phyloP scores from a whole-genome alignment of 2,113 vertebrate species.

The Ctenodactylus gundi region DNA sequence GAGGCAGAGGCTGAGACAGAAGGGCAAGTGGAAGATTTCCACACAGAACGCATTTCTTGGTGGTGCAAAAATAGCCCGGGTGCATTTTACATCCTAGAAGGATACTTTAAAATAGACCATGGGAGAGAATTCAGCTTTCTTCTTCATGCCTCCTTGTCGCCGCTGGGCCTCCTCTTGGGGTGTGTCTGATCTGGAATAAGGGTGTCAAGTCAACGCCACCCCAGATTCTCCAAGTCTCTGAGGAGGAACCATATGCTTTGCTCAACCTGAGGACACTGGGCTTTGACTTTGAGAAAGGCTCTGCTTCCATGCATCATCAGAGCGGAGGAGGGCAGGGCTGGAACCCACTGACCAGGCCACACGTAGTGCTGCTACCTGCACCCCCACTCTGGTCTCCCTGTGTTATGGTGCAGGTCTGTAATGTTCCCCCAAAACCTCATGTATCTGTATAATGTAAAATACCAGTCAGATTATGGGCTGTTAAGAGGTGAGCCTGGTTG shows the following conservation, averaged over 20 bases:
- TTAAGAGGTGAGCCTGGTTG: too few species aligned
- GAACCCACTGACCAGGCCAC: not conserved
- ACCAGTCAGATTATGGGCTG: too few species aligned
- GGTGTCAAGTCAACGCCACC: not conserved
- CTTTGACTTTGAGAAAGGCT: not conserved
- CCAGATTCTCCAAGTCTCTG: not conserved
- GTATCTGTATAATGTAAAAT: too few species aligned
- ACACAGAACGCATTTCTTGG: rapidly evolving
- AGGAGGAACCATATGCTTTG: not conserved
- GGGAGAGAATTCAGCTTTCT: not conserved
- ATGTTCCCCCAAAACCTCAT: too few species aligned
- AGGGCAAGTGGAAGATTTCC: not conserved
- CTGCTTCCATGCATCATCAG: not conserved
- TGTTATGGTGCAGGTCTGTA: too few species aligned
- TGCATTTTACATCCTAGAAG: not conserved
- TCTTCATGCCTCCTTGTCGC: not conserved
- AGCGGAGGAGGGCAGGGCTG: not conserved
- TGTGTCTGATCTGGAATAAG: not conserved
- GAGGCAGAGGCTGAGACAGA: not conserved
- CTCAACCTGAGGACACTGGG: not conserved
- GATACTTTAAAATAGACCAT: not conserved
- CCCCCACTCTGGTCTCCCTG: rapidly evolving
- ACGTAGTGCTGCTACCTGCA: not conserved
- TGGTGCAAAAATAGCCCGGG: not conserved
- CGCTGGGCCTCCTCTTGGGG: not conserved